Evolutionary conservation across 1,140 invertebrate species (phyloP).

Genomic region (Chymomyza costata): DNA sequence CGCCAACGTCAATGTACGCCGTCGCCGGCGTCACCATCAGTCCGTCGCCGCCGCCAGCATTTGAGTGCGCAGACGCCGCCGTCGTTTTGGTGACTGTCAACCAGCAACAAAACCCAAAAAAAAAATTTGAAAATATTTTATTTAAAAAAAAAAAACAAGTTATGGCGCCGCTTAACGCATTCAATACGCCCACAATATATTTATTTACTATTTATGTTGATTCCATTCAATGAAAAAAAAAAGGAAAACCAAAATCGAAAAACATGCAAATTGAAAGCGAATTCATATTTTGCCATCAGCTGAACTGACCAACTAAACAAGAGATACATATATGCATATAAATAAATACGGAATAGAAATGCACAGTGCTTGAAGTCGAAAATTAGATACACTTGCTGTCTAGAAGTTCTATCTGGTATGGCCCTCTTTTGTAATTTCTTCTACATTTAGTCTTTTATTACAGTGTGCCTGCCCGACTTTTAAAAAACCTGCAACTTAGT

Average conservation of each 20-base stretch:
- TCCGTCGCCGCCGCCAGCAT: background rate
- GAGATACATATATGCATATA: too few relatives aligned
- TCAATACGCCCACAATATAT: constrained; percentile 64
- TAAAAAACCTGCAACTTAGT: too few relatives aligned
- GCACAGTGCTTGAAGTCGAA: too few relatives aligned
- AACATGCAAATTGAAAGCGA: constrained; percentile 70
- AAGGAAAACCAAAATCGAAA: constrained; percentile 43
- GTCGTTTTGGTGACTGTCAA: constrained; percentile 13
- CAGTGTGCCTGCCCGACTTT: too few relatives aligned
- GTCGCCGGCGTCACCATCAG: constrained; percentile 25
- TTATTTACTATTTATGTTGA: constrained; percentile 55
- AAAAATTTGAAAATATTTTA: too few relatives aligned
- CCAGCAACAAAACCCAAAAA: too few relatives aligned
- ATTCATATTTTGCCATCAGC: constrained; percentile 38
- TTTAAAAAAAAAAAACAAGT: constrained; percentile 10
- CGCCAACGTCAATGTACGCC: constrained; percentile 62
- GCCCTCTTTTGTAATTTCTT: too few relatives aligned
- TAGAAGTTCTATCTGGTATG: too few relatives aligned
- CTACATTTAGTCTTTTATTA: too few relatives aligned
- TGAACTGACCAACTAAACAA: constrained; percentile 45
- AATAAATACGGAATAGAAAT: too few relatives aligned
- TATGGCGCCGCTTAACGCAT: constrained; percentile 62
- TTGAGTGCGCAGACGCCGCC: constrained; percentile 37
- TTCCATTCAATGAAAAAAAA: constrained; percentile 43
- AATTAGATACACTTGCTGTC: too few relatives aligned